Conservation (phyloP, 2,797 vertebrate species). For the Aphelocoma californica region DNA sequence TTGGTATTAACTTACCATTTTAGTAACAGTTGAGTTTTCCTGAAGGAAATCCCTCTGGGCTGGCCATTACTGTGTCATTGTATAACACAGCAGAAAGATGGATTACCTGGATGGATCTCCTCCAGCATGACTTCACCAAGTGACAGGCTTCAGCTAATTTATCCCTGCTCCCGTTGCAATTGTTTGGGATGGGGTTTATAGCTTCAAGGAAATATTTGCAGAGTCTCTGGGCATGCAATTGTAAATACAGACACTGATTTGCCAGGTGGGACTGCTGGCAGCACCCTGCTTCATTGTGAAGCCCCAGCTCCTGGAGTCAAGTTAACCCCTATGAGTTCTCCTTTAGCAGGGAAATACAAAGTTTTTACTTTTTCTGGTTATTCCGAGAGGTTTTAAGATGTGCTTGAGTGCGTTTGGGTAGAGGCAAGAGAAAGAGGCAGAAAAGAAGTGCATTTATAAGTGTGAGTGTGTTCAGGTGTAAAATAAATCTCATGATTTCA, state of each 20-base stretch:
- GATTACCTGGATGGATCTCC: conserved; percentile 42
- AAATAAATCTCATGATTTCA: neutral
- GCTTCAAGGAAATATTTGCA: neutral
- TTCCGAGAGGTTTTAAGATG: neutral
- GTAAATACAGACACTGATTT: neutral
- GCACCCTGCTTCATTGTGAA: neutral
- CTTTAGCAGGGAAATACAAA: accelerated
- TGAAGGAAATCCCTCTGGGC: conserved; percentile 42
- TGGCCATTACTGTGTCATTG: conserved; percentile 31
- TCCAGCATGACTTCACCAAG: conserved; percentile 1
- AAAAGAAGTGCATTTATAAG: neutral
- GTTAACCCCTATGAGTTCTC: neutral
- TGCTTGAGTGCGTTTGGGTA: neutral
- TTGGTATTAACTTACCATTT: conserved; percentile 41
- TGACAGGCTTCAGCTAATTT: conserved; percentile 12
- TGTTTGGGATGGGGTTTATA: neutral
- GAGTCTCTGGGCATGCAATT: neutral
- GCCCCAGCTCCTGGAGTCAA: neutral
- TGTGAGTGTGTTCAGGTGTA: neutral
- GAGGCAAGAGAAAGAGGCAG: neutral
- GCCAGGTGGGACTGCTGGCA: neutral
- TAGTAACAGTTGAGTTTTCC: conserved; percentile 46
- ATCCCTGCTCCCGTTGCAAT: accelerated
- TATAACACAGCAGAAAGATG: conserved; percentile 30
- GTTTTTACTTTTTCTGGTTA: neutral